A percentile compares a stretch with the other conserved stretches of the same genome.
These are phyloP conservation scores for Nasonia giraulti DNA, from an alignment of 1,140 invertebrate genomes.

Conservation along the genomic window DNA sequence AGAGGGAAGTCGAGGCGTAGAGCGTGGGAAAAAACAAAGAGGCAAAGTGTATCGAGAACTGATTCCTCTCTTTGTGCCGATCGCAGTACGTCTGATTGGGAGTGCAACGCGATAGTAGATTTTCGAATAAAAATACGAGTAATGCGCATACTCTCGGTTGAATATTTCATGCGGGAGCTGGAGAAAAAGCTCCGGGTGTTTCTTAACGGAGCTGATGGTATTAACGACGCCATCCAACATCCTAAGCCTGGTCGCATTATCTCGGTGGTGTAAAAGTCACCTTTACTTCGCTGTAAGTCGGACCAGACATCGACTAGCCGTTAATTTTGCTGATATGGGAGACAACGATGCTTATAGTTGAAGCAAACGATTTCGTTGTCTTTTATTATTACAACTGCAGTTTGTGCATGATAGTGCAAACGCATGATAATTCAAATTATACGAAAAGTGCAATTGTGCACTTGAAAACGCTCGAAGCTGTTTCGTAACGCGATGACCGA, in stretches of 20 bases:
- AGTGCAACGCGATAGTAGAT: background rate
- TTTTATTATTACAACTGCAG: background rate
- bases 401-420: too few relatives aligned
- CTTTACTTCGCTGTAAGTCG: too few relatives aligned
- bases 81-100: background rate
- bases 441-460: too few relatives aligned
- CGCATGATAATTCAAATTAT: too few relatives aligned
- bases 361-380: background rate
- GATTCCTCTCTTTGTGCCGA: background rate
- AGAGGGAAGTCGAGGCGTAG: too few relatives aligned
- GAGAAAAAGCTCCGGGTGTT: background rate
- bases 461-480: too few relatives aligned
- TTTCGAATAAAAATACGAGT: background rate
- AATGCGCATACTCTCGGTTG: background rate
- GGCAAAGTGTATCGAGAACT: background rate
- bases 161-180: background rate
- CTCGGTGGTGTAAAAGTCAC: background rate
- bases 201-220: background rate
- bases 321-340: too few relatives aligned
- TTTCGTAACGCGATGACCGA: too few relatives aligned
- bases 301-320: too few relatives aligned
- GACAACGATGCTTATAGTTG: background rate
- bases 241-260: background rate
- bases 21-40: too few relatives aligned
- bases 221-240: background rate